phyloP scores from a whole-genome alignment of 2,797 vertebrate genomes.

The Potorous gilbertii region DNA sequence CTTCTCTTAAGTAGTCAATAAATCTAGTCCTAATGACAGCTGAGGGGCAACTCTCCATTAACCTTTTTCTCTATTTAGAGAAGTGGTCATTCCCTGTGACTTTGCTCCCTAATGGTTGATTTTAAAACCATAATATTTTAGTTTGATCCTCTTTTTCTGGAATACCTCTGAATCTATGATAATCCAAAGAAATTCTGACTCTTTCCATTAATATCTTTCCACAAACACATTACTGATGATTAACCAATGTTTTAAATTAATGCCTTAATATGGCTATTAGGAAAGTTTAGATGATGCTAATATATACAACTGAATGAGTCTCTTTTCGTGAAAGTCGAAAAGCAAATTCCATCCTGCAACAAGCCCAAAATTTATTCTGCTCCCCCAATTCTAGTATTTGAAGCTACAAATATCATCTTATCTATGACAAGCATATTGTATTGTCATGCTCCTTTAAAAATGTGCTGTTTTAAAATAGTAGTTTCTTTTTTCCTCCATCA shows the following conservation, averaged over 20 bases:
- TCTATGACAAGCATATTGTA: not conserved
- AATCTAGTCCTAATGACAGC: not conserved
- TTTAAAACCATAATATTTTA: not conserved
- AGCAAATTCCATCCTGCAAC: not conserved
- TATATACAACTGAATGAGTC: not conserved
- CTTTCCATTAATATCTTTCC: not conserved
- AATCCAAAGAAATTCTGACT: not conserved
- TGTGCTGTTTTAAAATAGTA: not conserved
- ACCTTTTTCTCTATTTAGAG: not conserved
- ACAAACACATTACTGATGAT: not conserved
- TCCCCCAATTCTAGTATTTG: not conserved
- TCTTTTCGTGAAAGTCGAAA: not conserved
- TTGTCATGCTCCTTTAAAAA: not conserved
- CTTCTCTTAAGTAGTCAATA: conserved; percentile 4
- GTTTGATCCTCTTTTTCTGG: not conserved
- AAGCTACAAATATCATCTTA: not conserved
- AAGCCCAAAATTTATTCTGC: not conserved
- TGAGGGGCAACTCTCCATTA: not conserved
- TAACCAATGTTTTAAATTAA: not conserved
- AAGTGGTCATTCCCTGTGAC: not conserved
- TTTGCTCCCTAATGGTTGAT: not conserved
- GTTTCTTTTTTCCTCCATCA: not conserved
- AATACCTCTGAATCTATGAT: not conserved
- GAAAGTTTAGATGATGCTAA: not conserved
- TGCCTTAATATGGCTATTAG: not conserved